Evolutionary conservation across 2,888 invertebrate genomes (phyloP), one percentile per base, ranked within the genome.

Genomic region (Lacanobia oleracea): DNA sequence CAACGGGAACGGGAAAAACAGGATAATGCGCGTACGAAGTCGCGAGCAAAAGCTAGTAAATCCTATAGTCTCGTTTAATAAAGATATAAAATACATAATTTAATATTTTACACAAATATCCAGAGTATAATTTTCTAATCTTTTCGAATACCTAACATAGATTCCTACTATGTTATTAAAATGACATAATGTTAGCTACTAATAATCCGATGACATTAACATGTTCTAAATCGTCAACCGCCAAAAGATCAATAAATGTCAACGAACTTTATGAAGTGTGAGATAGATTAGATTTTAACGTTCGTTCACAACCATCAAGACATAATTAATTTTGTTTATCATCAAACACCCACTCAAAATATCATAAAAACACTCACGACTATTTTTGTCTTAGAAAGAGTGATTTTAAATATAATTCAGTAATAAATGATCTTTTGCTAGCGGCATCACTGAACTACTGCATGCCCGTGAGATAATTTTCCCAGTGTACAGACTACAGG

Each of bases 241-340:
- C 27, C 2, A 67, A 70, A 65, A 14, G 8, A 69, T 69, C 14
- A 56, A 70, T 56, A n/a, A 37, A 70, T 56, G 61, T 50, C 70
- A 54, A 53, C 21, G 45, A 71, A 51, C 70, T 48, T 70, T 62
- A 77, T 59, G 40, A 60, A 33, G 59, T 23, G 76, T 54, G 68
- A 60, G 53, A 40, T 45, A 18, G 45, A 72, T 59, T 45, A 45
- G 12, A 48, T 16, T 57, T 27, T 62, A 40, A 43, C 27, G 9
- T 59, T 23, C 60, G 37, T 66, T 53, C 67, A 63, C 56, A 60
- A 60, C 54, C 2, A 63, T 72, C 56, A 50, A 60, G 33, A 33
- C 43, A 63, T 74, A 53, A 61, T 78, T 80, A 80, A 78, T 78
- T 57, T 75, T 79, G 68, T 81, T 75, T 73, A 68, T 72, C 70